phyloP scores from a whole-genome alignment of 1,140 invertebrate species.

The Polypedilum pembai region DNA sequence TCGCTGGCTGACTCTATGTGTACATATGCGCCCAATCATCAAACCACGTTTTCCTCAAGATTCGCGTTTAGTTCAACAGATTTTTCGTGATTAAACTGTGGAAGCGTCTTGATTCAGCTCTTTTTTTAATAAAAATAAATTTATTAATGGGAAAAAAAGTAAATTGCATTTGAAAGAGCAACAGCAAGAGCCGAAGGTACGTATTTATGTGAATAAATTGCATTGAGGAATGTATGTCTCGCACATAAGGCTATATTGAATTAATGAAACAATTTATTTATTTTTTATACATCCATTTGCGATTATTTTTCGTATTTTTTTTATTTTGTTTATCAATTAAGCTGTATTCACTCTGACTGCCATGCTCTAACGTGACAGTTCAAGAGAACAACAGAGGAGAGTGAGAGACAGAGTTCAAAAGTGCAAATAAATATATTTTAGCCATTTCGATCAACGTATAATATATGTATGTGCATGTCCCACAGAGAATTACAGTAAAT shows the following conservation, averaged over 20 bases:
- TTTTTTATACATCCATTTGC: background rate
- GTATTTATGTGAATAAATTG: slow-evolving; percentile 12
- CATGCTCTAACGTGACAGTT: background rate
- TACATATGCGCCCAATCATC: background rate
- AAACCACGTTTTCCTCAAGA: background rate
- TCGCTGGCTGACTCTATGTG: background rate
- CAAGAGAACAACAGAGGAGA: too few species aligned
- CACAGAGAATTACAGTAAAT: slow-evolving; percentile 10
- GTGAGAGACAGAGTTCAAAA: background rate
- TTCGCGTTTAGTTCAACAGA: slow-evolving; percentile 25
- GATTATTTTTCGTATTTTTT: too few species aligned
- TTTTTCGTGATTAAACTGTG: slow-evolving; percentile 28
- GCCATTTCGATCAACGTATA: background rate
- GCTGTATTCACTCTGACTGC: background rate
- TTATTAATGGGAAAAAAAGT: slow-evolving; percentile 28
- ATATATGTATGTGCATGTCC: slow-evolving; percentile 15
- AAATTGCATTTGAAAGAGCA: slow-evolving; percentile 16
- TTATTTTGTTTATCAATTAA: slow-evolving; percentile 22
- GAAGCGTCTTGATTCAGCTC: slow-evolving; percentile 3
- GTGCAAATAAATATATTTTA: slow-evolving; percentile 20
- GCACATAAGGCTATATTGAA: slow-evolving; percentile 16
- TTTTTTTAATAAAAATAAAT: slow-evolving; percentile 24
- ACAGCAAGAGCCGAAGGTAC: background rate
- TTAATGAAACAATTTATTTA: slow-evolving; percentile 22
- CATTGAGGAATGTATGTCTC: slow-evolving; percentile 4